A percentile compares a stretch with the other conserved stretches of the same genome.
Evolutionary conservation across 2,797 vertebrate genomes (phyloP).

Genomic region (Malacoctenus gilli): DNA sequence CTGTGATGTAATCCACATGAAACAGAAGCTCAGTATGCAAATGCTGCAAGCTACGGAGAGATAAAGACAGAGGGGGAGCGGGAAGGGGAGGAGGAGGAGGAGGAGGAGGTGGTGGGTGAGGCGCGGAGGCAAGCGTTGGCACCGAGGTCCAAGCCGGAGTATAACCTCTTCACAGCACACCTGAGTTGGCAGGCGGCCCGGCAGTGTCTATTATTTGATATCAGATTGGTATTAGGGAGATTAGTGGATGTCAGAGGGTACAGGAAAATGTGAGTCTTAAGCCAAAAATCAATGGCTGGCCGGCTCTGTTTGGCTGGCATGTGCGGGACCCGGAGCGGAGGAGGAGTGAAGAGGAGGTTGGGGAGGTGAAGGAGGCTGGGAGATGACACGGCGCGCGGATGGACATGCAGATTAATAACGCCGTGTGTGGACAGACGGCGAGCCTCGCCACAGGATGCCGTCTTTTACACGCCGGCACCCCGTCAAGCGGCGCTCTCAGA

Average conservation of each 20-base stretch:
- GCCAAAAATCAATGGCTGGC: conserved; percentile 71
- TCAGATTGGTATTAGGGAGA: conserved; percentile 73
- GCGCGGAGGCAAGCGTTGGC: conserved; percentile 34
- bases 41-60: conserved; percentile 50
- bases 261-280: conserved; percentile 63
- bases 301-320: conserved; percentile 52
- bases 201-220: conserved; percentile 68
- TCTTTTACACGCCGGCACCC: conserved; percentile 44
- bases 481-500: conserved; percentile 34
- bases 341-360: conserved; percentile 2
- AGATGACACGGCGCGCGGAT: conserved; percentile 37
- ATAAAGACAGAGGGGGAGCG: conserved; percentile 20
- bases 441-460: conserved; percentile 53
- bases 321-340: conserved; percentile 31
- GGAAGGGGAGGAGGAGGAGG: conserved; percentile 1
- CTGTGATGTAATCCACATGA: conserved; percentile 81
- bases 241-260: conserved; percentile 71
- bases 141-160: conserved; percentile 36
- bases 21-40: conserved; percentile 66
- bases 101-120: conserved; percentile 2
- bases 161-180: conserved; percentile 44
- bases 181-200: conserved; percentile 60
- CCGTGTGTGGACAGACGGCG: conserved; percentile 57
- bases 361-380: conserved; percentile 22
- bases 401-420: conserved; percentile 61